Evolutionary conservation across 2,888 invertebrate genomes (phyloP).

Genomic region (Oligia fasciuncula): DNA sequence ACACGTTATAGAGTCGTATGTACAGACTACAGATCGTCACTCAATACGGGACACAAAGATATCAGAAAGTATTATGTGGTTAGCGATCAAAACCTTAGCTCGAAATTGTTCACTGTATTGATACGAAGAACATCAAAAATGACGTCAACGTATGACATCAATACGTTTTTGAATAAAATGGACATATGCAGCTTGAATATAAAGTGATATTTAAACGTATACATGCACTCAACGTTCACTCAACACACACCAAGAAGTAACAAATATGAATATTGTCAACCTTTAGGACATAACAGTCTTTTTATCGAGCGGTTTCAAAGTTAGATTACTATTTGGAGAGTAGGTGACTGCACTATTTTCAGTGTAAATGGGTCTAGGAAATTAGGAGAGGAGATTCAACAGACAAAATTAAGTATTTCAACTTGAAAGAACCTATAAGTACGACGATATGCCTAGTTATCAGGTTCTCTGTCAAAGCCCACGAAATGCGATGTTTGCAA

Average conservation of each 20-base stretch:
- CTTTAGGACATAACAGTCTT: not conserved
- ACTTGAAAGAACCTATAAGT: not conserved
- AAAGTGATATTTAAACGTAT: constrained; percentile 19
- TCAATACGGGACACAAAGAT: not conserved
- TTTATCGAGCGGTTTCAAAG: constrained; percentile 2
- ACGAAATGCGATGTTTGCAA: no score
- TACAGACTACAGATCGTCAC: not conserved
- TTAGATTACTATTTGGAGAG: constrained; percentile 4
- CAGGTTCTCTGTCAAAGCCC: not conserved
- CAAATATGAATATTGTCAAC: not conserved
- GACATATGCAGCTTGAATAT: constrained; percentile 45
- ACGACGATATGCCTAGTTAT: not conserved
- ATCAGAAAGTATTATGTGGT: constrained; percentile 10
- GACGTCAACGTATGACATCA: constrained; percentile 51
- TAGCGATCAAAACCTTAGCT: not conserved
- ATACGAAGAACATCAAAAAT: constrained; percentile 20
- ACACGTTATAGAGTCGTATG: not conserved
- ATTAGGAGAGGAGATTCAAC: not conserved
- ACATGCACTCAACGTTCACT: not conserved
- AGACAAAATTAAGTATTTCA: not conserved
- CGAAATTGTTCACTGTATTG: constrained; percentile 12
- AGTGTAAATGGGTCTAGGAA: not conserved
- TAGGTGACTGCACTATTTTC: not conserved
- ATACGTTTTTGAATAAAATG: constrained; percentile 41
- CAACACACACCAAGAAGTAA: not conserved